A percentile compares a stretch with the other conserved stretches of the same genome.
phyloP scores from a whole-genome alignment of 2,888 invertebrate genomes.

The Corythucha ciliata region DNA sequence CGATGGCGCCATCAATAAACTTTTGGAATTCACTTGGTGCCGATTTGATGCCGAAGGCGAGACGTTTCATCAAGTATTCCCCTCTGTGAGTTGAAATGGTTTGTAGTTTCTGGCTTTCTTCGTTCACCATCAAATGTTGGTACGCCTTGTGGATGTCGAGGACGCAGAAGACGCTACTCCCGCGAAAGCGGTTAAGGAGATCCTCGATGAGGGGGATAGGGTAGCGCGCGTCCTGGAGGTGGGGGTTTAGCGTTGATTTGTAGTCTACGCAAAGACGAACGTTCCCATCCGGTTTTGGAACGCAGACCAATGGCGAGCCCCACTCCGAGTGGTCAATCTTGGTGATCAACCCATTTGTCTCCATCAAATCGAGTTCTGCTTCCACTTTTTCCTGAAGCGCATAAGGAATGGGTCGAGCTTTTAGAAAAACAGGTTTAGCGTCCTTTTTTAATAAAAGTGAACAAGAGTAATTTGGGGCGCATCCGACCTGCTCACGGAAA shows the following conservation, averaged over 20 bases:
- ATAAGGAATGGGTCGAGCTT: slow-evolving; percentile 17
- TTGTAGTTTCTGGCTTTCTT: slow-evolving; percentile 20
- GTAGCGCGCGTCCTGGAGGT: slow-evolving; percentile 30
- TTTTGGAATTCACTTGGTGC: slow-evolving; percentile 17
- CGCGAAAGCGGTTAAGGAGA: neutral
- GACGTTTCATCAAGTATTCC: slow-evolving; percentile 3
- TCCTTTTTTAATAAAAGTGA: slow-evolving; percentile 4
- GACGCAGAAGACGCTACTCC: neutral
- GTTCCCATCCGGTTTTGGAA: slow-evolving; percentile 9
- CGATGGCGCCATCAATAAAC: slow-evolving; percentile 20
- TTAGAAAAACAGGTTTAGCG: neutral
- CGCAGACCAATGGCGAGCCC: slow-evolving; percentile 13
- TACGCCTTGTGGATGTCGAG: slow-evolving; percentile 30
- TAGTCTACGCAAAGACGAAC: slow-evolving; percentile 32
- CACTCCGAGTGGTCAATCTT: slow-evolving; percentile 24
- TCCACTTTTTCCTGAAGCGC: slow-evolving; percentile 22
- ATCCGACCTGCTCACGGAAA: slow-evolving; percentile 1
- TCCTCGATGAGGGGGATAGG: slow-evolving; percentile 29
- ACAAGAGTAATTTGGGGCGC: neutral
- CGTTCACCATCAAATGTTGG: slow-evolving; percentile 26
- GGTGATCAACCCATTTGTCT: slow-evolving; percentile 24
- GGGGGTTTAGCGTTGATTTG: slow-evolving; percentile 33
- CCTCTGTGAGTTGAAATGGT: slow-evolving; percentile 23
- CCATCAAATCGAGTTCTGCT: slow-evolving; percentile 21
- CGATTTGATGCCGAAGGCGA: slow-evolving; percentile 14